phyloP scores from a whole-genome alignment of 2,113 vertebrate genomes.

The Neotoma lepida region DNA sequence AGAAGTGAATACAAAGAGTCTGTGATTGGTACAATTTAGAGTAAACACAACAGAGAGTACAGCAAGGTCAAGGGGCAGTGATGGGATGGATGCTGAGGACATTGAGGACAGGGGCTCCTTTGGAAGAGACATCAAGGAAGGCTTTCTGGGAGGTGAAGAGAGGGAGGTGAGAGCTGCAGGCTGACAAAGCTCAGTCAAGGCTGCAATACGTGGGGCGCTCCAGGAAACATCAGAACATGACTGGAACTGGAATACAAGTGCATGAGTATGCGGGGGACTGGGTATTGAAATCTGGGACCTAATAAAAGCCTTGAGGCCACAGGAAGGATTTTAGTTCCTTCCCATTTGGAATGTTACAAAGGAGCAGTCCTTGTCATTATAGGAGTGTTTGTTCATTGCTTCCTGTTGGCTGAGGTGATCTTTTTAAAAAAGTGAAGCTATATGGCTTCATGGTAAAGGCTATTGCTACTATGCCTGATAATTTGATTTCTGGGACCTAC shows the following conservation, averaged over 20 bases:
- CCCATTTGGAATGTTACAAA: neutral
- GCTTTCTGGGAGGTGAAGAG: neutral
- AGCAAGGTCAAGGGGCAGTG: neutral
- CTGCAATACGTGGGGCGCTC: neutral
- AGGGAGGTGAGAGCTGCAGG: neutral
- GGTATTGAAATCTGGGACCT: neutral
- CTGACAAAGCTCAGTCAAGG: neutral
- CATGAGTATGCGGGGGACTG: neutral
- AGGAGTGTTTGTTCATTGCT: neutral
- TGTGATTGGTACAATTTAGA: neutral
- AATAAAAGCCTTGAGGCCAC: neutral
- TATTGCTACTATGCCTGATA: neutral
- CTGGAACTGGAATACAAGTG: neutral
- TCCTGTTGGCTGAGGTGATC: neutral
- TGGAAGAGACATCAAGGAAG: neutral
- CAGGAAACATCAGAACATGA: neutral
- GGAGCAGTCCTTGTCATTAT: no score
- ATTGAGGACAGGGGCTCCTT: neutral
- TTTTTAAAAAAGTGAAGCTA: neutral
- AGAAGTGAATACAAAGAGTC: slow-evolving; percentile 7
- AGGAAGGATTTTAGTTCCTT: neutral
- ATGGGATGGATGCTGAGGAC: neutral
- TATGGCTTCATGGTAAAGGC: neutral
- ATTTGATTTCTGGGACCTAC: no score
- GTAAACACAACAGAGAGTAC: neutral